Evolutionary conservation across 2,113 vertebrate genomes (phyloP).

Genomic region (Sisor rabdophorus): DNA sequence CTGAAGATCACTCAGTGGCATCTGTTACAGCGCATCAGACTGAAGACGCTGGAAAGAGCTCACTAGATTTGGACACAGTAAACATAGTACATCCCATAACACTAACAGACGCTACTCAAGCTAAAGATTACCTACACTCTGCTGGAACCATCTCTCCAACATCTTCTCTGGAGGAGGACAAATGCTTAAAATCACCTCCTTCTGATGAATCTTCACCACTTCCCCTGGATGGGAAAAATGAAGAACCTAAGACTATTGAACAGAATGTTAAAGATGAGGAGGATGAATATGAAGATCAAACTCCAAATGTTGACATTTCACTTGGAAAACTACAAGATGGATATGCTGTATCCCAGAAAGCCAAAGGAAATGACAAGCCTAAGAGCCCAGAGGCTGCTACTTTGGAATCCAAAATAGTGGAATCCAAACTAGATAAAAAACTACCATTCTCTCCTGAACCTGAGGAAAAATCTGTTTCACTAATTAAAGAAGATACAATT

Average conservation of each 20-base stretch:
- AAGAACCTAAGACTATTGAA: constrained; percentile 56
- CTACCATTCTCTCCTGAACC: constrained; percentile 56
- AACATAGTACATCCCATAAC: constrained; percentile 76
- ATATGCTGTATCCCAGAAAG: constrained; percentile 61
- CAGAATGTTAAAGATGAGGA: constrained; percentile 69
- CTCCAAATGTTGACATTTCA: constrained; percentile 72
- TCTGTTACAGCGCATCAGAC: constrained; percentile 83
- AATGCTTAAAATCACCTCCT: constrained; percentile 84
- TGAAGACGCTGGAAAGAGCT: constrained; percentile 83
- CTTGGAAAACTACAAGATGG: constrained; percentile 75
- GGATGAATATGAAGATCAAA: constrained; percentile 75
- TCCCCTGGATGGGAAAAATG: constrained; percentile 66
- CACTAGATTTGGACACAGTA: constrained; percentile 76
- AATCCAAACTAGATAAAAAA: constrained; percentile 52
- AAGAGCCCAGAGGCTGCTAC: constrained; percentile 43
- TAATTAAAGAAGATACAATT: constrained; percentile 37
- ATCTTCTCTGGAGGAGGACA: constrained; percentile 93
- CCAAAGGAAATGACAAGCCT: constrained; percentile 45
- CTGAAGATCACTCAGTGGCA: constrained; percentile 89
- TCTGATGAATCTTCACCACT: constrained; percentile 77
- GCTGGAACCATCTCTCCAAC: constrained; percentile 91
- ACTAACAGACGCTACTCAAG: constrained; percentile 76
- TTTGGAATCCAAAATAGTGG: constrained; percentile 46
- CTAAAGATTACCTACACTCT: constrained; percentile 83
- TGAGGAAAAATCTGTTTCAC: constrained; percentile 50